Evolutionary conservation across 1,140 invertebrate species (phyloP).

Genomic region (Philotrypesis tridentata): DNA sequence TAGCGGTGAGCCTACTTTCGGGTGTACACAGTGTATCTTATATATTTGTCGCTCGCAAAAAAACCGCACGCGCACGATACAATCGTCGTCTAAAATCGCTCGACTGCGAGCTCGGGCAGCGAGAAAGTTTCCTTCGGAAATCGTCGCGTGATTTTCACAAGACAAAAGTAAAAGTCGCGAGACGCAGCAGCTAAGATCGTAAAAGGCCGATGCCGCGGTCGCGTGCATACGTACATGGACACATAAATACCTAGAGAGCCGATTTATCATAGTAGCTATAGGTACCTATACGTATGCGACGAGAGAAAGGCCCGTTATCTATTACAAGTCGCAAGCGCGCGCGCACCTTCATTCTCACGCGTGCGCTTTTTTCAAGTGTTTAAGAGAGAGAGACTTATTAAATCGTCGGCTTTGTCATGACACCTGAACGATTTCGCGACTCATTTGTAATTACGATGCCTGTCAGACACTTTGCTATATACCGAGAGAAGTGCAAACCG

Average conservation of each 20-base stretch:
- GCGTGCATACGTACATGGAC: background rate
- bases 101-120: background rate
- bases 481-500: background rate
- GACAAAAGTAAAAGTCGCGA: slow-evolving; percentile 43
- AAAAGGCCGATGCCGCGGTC: slow-evolving; percentile 14
- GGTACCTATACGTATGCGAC: background rate
- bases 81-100: background rate
- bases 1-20: slow-evolving; percentile 10
- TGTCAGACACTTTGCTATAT: background rate
- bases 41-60: background rate
- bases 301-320: slow-evolving; percentile 36
- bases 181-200: slow-evolving; percentile 26
- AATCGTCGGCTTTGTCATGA: background rate
- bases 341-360: background rate
- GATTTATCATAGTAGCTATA: slow-evolving; percentile 39
- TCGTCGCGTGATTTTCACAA: slow-evolving; percentile 33
- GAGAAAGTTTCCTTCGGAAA: slow-evolving; percentile 38
- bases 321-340: slow-evolving; percentile 23
- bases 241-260: slow-evolving; percentile 21
- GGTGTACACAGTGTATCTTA: background rate
- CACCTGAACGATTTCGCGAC: background rate
- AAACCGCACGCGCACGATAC: background rate
- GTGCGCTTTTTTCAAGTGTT: background rate
- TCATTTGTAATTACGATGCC: background rate
- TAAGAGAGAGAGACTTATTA: background rate